Conservation (phyloP, 2,888 invertebrate species). For the Maniola hyperantus region DNA sequence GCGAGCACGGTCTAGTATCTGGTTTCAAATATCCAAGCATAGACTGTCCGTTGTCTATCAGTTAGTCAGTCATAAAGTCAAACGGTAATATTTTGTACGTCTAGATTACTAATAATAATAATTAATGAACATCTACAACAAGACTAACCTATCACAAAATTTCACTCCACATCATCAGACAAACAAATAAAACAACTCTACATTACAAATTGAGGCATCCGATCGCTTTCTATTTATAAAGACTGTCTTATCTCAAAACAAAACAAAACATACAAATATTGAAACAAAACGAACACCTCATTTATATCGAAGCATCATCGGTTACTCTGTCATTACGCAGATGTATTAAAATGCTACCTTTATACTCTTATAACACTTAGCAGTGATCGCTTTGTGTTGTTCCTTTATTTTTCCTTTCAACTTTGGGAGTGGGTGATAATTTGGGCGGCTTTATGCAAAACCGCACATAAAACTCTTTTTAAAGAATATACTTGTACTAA, state of each 20-base stretch:
- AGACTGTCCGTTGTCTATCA: too few species aligned
- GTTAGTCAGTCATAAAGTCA: too few species aligned
- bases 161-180: too few species aligned
- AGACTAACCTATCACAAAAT: too few species aligned
- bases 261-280: not conserved
- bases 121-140: too few species aligned
- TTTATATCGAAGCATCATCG: not conserved
- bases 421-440: slow-evolving; percentile 32
- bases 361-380: slow-evolving; percentile 11
- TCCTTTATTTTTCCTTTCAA: slow-evolving; percentile 29
- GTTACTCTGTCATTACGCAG: slow-evolving; percentile 19
- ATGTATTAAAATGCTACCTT: slow-evolving; percentile 27
- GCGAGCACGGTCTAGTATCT: too few species aligned
- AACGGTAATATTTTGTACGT: too few species aligned
- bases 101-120: too few species aligned
- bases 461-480: not conserved
- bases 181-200: not conserved
- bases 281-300: not conserved
- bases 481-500: too few species aligned
- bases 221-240: not conserved
- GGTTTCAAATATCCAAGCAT: too few species aligned
- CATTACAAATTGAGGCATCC: not conserved
- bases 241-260: not conserved
- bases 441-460: slow-evolving; percentile 22
- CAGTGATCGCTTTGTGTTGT: slow-evolving; percentile 23